phyloP scores from a whole-genome alignment of 2,113 vertebrate species.

The Orthonyx spaldingii region DNA sequence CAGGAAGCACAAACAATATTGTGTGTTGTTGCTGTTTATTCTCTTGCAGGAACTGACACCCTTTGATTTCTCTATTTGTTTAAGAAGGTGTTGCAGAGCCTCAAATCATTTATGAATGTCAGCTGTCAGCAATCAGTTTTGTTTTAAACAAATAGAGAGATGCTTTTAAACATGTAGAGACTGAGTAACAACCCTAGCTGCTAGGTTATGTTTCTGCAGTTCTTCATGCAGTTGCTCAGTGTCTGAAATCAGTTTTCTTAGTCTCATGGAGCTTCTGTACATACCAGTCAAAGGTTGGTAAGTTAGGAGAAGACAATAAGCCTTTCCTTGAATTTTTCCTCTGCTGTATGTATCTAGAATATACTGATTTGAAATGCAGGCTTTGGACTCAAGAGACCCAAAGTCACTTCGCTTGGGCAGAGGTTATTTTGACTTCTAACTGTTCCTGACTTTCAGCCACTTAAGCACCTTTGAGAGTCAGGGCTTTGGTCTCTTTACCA shows the following conservation, averaged over 20 bases:
- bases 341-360: background rate
- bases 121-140: background rate
- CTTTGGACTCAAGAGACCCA: background rate
- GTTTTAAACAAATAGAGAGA: background rate
- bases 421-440: background rate
- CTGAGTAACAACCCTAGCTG: no score
- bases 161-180: background rate
- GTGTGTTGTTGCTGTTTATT: background rate
- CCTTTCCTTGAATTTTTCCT: background rate
- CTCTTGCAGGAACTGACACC: background rate
- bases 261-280: background rate
- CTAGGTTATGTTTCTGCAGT: background rate
- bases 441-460: background rate
- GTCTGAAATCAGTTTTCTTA: background rate
- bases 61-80: conserved; percentile 30
- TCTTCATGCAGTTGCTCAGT: background rate
- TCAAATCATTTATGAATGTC: background rate
- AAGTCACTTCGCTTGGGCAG: background rate
- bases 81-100: background rate
- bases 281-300: background rate
- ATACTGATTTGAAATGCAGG: background rate
- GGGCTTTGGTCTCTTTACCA: background rate
- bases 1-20: background rate
- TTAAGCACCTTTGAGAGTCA: background rate
- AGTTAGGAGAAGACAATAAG: background rate